phyloP scores from a whole-genome alignment of 2,888 invertebrate genomes.

The Coecobrya sp. region DNA sequence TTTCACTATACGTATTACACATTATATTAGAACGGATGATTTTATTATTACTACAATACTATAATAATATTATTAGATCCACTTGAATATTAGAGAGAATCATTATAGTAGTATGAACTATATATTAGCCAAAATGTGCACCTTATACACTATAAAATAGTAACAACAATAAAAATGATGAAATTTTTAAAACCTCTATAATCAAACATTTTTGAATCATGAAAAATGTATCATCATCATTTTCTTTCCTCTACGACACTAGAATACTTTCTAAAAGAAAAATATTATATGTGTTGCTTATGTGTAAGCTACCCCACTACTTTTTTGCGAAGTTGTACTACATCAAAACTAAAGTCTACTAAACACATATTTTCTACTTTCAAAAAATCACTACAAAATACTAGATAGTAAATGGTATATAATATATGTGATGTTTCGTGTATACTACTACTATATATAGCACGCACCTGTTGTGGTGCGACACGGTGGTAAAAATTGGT shows the following conservation, averaged over 20 bases:
- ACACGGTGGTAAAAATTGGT: slow-evolving; percentile 70
- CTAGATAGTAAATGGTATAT: too few species aligned
- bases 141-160: slow-evolving; percentile 19
- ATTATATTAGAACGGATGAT: slow-evolving; percentile 42
- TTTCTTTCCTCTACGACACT: neutral
- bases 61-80: slow-evolving; percentile 58
- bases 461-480: slow-evolving; percentile 77
- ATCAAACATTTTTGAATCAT: slow-evolving; percentile 8
- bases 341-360: slow-evolving; percentile 61
- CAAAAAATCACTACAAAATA: slow-evolving; percentile 63
- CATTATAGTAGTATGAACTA: slow-evolving; percentile 35
- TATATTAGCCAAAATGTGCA: slow-evolving; percentile 41
- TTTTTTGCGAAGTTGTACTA: slow-evolving; percentile 47
- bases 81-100: slow-evolving; percentile 66
- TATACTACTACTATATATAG: slow-evolving; percentile 36
- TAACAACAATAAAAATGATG: slow-evolving; percentile 15
- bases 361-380: slow-evolving; percentile 50
- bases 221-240: neutral
- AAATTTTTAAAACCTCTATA: neutral
- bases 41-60: slow-evolving; percentile 59
- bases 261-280: slow-evolving; percentile 3
- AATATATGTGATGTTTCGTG: slow-evolving; percentile 5
- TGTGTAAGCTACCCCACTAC: neutral
- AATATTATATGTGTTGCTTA: neutral
- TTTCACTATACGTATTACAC: neutral